Conservation (phyloP, 2,797 vertebrate genomes). For the Helostoma temminkii region DNA sequence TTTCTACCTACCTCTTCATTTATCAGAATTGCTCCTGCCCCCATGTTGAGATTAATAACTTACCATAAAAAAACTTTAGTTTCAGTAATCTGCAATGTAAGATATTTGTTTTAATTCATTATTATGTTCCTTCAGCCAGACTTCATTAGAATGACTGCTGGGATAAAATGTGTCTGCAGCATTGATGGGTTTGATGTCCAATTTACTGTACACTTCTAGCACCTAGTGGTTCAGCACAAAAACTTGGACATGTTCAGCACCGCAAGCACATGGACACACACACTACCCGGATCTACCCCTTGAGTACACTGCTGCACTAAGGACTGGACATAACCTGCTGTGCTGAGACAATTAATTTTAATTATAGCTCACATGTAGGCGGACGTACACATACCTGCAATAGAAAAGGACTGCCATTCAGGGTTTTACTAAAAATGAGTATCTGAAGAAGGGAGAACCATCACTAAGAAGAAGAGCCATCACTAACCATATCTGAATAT, state of each 20-base stretch:
- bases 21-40: conserved; percentile 26
- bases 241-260: conserved; percentile 23
- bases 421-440: too few species aligned
- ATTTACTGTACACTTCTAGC: conserved; percentile 40
- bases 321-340: conserved; percentile 55
- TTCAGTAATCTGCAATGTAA: conserved; percentile 34
- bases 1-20: neutral
- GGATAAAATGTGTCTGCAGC: conserved; percentile 42
- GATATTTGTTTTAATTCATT: conserved; percentile 39
- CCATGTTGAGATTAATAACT: conserved; percentile 26
- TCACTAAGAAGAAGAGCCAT: too few species aligned
- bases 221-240: conserved; percentile 29
- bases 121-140: conserved; percentile 6
- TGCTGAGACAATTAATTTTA: conserved; percentile 57
- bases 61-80: conserved; percentile 22
- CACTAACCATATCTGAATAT: conserved; percentile 31
- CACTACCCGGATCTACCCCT: conserved; percentile 37
- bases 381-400: conserved; percentile 2
- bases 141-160: conserved; percentile 35
- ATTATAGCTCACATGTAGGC: conserved; percentile 35
- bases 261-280: conserved; percentile 1
- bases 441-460: too few species aligned
- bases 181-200: conserved; percentile 27
- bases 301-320: conserved; percentile 47
- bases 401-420: conserved; percentile 51